Conservation (phyloP, 2,888 invertebrate species). For the Leptinotarsa haldemani region DNA sequence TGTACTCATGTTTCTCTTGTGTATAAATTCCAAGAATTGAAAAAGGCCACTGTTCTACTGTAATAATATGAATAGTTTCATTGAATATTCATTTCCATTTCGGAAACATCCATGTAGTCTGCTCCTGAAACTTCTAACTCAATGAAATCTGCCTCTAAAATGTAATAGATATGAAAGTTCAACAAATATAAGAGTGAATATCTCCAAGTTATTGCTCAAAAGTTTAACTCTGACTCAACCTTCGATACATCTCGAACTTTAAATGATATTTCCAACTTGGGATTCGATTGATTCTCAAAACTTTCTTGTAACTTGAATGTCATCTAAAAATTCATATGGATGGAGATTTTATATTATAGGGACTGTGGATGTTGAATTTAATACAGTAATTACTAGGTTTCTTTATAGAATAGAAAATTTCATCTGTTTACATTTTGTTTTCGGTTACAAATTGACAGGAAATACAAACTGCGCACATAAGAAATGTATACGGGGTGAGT, state of each 20-base stretch:
- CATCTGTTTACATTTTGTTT: too few species aligned
- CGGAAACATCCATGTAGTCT: too few species aligned
- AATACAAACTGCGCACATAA: too few species aligned
- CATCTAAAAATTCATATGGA: background rate
- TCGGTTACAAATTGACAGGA: too few species aligned
- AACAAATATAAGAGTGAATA: background rate
- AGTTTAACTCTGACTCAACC: background rate
- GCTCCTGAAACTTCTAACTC: too few species aligned
- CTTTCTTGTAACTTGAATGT: constrained; percentile 1
- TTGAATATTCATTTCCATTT: too few species aligned
- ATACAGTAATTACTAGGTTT: background rate
- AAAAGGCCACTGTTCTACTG: too few species aligned
- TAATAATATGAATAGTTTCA: too few species aligned
- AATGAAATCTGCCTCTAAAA: background rate
- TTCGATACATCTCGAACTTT: background rate
- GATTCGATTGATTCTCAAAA: background rate
- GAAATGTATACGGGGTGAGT: too few species aligned
- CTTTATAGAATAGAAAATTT: background rate
- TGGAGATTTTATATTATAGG: background rate
- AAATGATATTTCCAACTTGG: constrained; percentile 3
- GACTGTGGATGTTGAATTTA: background rate
- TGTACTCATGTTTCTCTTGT: too few species aligned
- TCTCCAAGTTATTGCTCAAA: background rate
- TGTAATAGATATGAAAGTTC: background rate
- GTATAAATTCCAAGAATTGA: too few species aligned